phyloP scores from a whole-genome alignment of 2,888 invertebrate species.

The Platypus cylindrus region DNA sequence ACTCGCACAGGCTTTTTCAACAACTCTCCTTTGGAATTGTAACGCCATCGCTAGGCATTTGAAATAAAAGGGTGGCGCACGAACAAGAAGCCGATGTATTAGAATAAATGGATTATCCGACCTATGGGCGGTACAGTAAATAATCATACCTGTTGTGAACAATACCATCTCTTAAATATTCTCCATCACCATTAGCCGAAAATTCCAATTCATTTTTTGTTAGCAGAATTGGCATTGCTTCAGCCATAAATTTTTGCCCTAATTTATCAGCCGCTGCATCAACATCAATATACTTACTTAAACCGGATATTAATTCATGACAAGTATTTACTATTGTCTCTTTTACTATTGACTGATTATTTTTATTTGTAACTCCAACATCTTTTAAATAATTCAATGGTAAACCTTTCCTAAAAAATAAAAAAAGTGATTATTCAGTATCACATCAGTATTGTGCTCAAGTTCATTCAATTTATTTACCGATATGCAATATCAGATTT shows the following conservation, averaged over 20 bases:
- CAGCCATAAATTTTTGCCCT: constrained; percentile 71
- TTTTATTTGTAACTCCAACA: constrained; percentile 58
- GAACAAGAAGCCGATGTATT: too few species aligned
- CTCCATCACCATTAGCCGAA: constrained; percentile 62
- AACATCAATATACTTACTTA: constrained; percentile 48
- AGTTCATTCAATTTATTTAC: constrained; percentile 12
- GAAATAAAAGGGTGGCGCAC: too few species aligned
- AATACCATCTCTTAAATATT: constrained; percentile 49
- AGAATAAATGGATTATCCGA: too few species aligned
- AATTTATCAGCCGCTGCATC: constrained; percentile 80
- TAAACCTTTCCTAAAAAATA: constrained; percentile 45
- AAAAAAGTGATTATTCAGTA: neutral
- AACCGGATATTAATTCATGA: constrained; percentile 42
- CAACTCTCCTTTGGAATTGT: too few species aligned
- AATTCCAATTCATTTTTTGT: constrained; percentile 51
- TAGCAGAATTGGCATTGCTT: constrained; percentile 75
- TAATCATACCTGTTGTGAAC: constrained; percentile 40
- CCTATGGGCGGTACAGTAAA: too few species aligned
- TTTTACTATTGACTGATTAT: constrained; percentile 33
- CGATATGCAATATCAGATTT: constrained; percentile 54
- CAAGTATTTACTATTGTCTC: constrained; percentile 41
- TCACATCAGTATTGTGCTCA: neutral
- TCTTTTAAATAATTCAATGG: constrained; percentile 66
- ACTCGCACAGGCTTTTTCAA: too few species aligned
- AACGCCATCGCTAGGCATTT: too few species aligned